Base-by-base conservation (phyloP, 2,888 invertebrate genomes). In the Cheilosia variabilis region DNA sequence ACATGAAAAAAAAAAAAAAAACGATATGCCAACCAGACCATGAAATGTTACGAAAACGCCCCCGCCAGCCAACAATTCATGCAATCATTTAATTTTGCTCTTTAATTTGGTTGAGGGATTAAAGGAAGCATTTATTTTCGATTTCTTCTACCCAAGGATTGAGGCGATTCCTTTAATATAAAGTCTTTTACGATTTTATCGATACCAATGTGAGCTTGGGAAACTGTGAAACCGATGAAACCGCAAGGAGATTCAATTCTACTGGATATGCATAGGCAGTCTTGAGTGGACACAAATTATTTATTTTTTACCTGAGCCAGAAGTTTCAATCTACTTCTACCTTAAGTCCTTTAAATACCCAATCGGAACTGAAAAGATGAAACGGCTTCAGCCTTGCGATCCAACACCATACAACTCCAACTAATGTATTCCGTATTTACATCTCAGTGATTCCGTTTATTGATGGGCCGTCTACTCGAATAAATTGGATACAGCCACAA, bases 401-500 rank as follows among this genome's bases (percentile, higher is more conserved):
- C 24, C 43, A 19, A 50, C 9, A 31, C 9, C 9, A 9, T 9
- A 9, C 31, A 9, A 2, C 31, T 9, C 31, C 31, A 10, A 19
- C 27, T 17, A 27, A 41, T 13, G 41, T 17, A 50, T 24, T 37
- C 13, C 37, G 34, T 45, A 31, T 7, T 27, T 17, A 22, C 27
- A 45, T 31, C 22, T 13, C 31, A 41, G 50, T 24, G 50, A 19
- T 27, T 22, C 45, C 19, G 17, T 55, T 73, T 75, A 65, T 75
- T 43, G 58, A 66, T 75, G 75, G 50, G 58, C 50, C 41, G 22
- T 50, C 50, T 47, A 22, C 45, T 24, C 27, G 60, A 78, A 77
- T 72, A 72, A 78, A 82, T 82, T 82, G 66, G 55, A 72, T 78
- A 53, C 66, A 71, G 55, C 65, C 78, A 45, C 65, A 50, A 78